Percentiles rank a stretch among this genome's conserved stretches.
These are phyloP conservation scores for Aptenodytes patagonicus DNA, from an alignment of 2,113 vertebrate species.

Conservation along the genomic window DNA sequence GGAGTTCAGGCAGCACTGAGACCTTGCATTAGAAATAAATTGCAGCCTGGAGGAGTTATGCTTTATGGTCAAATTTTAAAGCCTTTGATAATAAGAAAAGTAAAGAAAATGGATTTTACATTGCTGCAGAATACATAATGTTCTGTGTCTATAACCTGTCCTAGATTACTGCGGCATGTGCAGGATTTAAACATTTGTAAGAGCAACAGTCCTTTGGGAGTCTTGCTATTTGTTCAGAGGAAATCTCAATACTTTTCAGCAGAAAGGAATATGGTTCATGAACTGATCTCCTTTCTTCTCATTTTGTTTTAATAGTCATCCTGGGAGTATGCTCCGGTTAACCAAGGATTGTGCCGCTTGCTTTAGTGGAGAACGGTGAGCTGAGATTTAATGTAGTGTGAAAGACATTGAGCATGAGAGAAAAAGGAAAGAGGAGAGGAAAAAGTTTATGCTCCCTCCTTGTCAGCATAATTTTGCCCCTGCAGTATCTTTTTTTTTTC, in stretches of 20 bases:
- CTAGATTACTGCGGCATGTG: background rate
- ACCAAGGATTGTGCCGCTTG: background rate
- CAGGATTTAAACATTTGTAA: background rate
- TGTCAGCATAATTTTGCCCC: conserved; percentile 49
- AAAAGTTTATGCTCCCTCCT: background rate
- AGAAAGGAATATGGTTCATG: background rate
- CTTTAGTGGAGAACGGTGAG: background rate
- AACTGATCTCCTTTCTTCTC: background rate
- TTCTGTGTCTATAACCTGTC: background rate
- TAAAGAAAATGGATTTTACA: conserved; percentile 3
- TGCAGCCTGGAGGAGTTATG: conserved; percentile 16
- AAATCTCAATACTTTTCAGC: background rate
- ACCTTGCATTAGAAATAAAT: conserved; percentile 24
- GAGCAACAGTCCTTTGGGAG: background rate
- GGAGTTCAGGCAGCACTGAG: background rate
- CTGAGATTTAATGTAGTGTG: conserved; percentile 3
- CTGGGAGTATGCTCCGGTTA: background rate
- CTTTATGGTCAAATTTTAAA: conserved; percentile 34
- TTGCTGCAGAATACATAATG: background rate
- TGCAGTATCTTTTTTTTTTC: background rate
- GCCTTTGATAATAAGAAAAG: background rate
- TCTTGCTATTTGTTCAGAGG: background rate
- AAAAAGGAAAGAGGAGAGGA: background rate
- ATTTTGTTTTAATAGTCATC: background rate
- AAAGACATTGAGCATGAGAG: background rate